These are phyloP conservation scores for Eulithis testata DNA, from an alignment of 2,888 invertebrate species.

Conservation along the genomic window DNA sequence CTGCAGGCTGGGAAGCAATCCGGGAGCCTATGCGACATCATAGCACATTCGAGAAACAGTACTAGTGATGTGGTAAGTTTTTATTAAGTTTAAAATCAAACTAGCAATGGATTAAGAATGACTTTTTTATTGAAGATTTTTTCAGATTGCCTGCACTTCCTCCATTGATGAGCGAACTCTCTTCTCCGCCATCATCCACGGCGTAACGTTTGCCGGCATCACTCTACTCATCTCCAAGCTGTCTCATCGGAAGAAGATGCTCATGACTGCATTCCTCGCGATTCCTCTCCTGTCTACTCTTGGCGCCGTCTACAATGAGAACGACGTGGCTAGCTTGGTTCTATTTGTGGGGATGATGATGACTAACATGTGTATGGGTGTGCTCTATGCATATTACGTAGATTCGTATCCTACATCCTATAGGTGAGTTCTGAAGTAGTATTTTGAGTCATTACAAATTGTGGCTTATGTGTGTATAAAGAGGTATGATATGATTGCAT, in stretches of 20 bases:
- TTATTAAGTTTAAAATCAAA: background rate
- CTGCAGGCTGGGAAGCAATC: conserved; percentile 18
- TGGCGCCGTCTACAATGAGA: conserved; percentile 34
- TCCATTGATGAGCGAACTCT: conserved; percentile 37
- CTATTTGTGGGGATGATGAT: conserved; percentile 48
- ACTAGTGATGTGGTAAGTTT: conserved; percentile 28
- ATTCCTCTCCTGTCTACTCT: conserved; percentile 35
- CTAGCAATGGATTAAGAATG: background rate
- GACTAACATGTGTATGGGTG: conserved; percentile 56
- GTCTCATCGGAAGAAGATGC: conserved; percentile 35
- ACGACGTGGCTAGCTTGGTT: conserved; percentile 34
- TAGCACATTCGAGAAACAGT: conserved; percentile 28
- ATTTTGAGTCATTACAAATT: no score
- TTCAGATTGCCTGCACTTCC: conserved; percentile 36
- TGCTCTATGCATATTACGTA: conserved; percentile 73
- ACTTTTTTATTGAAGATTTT: background rate
- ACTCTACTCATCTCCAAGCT: conserved; percentile 32
- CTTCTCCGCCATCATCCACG: conserved; percentile 37
- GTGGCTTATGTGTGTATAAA: no score
- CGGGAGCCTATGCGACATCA: conserved; percentile 38
- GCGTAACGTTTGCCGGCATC: conserved; percentile 32
- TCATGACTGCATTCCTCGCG: conserved; percentile 35
- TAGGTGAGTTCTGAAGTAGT: conserved; percentile 52
- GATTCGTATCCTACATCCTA: conserved; percentile 75
- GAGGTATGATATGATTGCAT: no score